Evolutionary conservation across 1,140 invertebrate genomes (phyloP), one percentile per base, ranked within the genome.

Genomic region (Pseudomyrmex flavicornis): DNA sequence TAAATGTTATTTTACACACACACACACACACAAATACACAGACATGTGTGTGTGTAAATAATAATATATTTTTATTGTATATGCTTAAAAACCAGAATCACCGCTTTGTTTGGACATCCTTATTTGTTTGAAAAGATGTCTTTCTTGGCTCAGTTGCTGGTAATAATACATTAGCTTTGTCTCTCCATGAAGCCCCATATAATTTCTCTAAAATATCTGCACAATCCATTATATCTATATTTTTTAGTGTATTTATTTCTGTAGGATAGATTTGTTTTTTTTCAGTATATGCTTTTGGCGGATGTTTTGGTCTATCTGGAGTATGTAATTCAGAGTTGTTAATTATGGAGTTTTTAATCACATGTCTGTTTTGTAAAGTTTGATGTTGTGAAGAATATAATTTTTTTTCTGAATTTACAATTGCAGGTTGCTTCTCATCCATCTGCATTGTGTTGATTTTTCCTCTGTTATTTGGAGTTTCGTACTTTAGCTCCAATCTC

Each of bases 151-250:
- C 91, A 54, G 91, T 73, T 8, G 77, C 86, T 58, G 89, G 84
- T 46, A 94, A 17, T 22, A 93, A 54, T 13, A 35, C 44, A 80
- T 91, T 85, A 58, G 92, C 91, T 75, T 94, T 93, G 46, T 89
- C 80, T 82, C 95, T 92, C 95, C 95, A 95, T 1, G 91, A 68
- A 75, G 88, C 90, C 0, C 95, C 95, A 88, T 95, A 95, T 5
- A 95, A 86, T 85, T 95, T 92, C 65, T 95, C 95, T 15, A 95
- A 90, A 52, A 95, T 93, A 86, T 94, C 91, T 26, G 93, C 92
- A 50, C 94, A 95, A 13, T 94, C 89, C 3, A 87, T 85, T 75
- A 93, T 76, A 17, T 73, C 59, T 1, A 89, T 26, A 61, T 79
- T 82, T 58, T 84, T 74, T 22, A 58, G 46, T 54, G 8, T n/a